Conservation (phyloP, 2,797 vertebrate genomes). For the Rhodeus uyekii region DNA sequence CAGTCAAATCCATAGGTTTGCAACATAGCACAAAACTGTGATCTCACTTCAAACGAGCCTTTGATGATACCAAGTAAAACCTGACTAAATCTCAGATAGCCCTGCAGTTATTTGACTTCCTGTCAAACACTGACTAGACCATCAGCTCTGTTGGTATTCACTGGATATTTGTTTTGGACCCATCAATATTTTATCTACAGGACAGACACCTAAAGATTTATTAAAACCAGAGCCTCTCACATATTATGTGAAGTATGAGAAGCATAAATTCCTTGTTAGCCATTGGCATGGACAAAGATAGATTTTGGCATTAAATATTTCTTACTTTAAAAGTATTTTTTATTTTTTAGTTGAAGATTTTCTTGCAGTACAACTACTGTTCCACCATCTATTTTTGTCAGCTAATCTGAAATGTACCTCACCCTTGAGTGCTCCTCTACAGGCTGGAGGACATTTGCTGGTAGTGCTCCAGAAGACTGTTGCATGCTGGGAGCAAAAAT, state of each 20-base stretch:
- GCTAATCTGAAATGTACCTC: slow-evolving; percentile 17
- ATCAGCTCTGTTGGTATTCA: not conserved
- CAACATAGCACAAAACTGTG: not conserved
- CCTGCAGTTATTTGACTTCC: not conserved
- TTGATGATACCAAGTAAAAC: not conserved
- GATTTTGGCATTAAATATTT: not conserved
- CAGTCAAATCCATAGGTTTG: slow-evolving; percentile 3
- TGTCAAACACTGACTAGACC: not conserved
- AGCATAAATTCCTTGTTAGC: not conserved
- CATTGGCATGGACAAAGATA: not conserved
- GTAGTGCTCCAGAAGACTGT: slow-evolving; percentile 15
- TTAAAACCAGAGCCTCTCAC: not conserved
- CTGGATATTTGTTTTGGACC: not conserved
- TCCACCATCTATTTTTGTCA: not conserved
- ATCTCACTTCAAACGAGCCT: not conserved
- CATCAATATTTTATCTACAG: not conserved
- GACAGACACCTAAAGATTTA: not conserved
- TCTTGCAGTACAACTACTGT: not conserved
- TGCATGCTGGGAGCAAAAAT: slow-evolving; percentile 47
- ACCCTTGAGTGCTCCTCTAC: not conserved
- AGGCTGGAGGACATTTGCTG: not conserved
- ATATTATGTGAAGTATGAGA: not conserved
- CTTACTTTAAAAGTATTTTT: not conserved
- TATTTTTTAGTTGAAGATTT: not conserved
- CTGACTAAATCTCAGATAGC: not conserved